Percentiles rank a stretch among this genome's conserved stretches.
Conservation (phyloP, 2,797 vertebrate genomes). For the Glyptemys insculpta region DNA sequence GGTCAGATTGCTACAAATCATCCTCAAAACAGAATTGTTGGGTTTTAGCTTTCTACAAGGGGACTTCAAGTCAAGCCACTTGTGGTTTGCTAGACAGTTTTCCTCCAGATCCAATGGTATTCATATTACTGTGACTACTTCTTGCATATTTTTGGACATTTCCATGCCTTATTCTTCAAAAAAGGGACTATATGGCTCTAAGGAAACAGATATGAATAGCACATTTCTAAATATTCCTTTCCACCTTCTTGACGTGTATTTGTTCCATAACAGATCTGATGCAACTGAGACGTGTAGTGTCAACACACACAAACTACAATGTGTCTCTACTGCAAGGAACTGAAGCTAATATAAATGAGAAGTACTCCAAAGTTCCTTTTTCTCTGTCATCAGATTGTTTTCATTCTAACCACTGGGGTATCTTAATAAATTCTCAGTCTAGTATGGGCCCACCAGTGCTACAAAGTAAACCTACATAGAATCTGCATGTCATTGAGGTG, state of each 20-base stretch:
- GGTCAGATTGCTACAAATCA: not conserved
- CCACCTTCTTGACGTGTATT: not conserved
- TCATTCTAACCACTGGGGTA: not conserved
- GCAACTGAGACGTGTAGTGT: slow-evolving; percentile 44
- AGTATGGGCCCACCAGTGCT: not conserved
- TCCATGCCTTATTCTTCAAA: not conserved
- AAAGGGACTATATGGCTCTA: not conserved
- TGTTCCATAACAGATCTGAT: not conserved
- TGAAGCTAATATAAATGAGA: not conserved
- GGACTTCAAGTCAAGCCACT: not conserved
- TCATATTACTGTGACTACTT: not conserved
- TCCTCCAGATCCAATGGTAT: not conserved
- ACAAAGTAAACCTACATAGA: not conserved
- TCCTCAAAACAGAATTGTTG: not conserved
- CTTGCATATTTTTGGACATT: not conserved
- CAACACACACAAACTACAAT: slow-evolving; percentile 10
- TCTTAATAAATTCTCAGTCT: not conserved
- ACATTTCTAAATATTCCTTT: not conserved
- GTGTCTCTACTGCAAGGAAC: not conserved
- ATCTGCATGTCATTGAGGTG: not conserved
- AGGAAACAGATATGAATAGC: not conserved
- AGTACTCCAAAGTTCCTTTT: not conserved
- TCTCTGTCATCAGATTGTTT: not conserved
- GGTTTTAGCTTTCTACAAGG: not conserved
- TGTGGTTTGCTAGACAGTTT: not conserved